Evolutionary conservation across 2,797 vertebrate genomes (phyloP), one percentile per base, ranked within the genome.

Genomic region (Centroberyx gerrardi): DNA sequence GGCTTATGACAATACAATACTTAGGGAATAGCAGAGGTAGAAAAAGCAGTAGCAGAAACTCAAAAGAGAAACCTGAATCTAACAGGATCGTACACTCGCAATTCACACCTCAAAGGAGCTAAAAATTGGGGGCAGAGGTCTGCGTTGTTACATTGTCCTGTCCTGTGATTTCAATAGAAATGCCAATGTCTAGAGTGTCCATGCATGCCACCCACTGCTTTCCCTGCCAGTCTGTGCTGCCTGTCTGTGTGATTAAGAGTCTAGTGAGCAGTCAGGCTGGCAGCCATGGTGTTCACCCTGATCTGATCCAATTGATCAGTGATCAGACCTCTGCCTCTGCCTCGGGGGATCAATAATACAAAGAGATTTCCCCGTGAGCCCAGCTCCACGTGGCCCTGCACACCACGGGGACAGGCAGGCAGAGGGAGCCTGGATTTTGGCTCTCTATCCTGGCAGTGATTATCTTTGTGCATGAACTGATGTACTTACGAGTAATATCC

Each of bases 271-370:
- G 80, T 65, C 76, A 31, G 74, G 79, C 85, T 84, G 83, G 81
- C 86, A 84, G 76, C 86, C 66, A n/a, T 72, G 71, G 78, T 77
- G 78, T 83, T 90, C 90, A 79, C 75, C 83, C 90, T 80, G 78
- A 88, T 90, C 80, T 83, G 87, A 88, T 89, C 78, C 64, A 42
- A 93, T 93, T 90, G 92, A 93, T 93, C 89, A 80, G 71, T 78
- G 90, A 93, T 93, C 88, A 92, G 88, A 88, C 90, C 89, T 87
- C 85, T 90, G 90, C 83, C 88, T 83, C 77, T 46, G 86, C 84
- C 87, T 89, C 81, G 82, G 82, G 72, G 82, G 87, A 90, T 92
- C 93, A 79, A 92, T 94, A 83, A 87, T 64, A 90, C 80, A 89
- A 87, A 90, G 80, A 88, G 80, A 90, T 92, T 92, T 88, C 86